Base-by-base conservation (phyloP, 1,140 invertebrate species). In the Tachypleus tridentatus region DNA sequence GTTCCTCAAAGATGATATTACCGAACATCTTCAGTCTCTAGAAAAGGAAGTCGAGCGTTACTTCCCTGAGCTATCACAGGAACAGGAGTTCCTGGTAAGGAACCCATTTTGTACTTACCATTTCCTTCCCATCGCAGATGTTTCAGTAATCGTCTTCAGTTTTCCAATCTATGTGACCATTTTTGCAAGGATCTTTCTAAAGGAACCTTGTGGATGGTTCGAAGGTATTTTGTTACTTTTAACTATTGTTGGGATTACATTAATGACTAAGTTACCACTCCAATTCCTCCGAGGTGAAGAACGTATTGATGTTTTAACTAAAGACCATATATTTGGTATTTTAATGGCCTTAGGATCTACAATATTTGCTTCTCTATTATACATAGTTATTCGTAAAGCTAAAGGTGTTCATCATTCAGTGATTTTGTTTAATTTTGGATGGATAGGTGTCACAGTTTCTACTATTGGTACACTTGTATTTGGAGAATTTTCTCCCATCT, bases 351-450 rank as follows among this genome's bases (percentile, higher is more conserved):
- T 92, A 69, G 82, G 85, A 47, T 89, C 90, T 0, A 91, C 90
- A 49, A 78, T 94, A 60, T 91, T 93, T 73, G 89, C 89, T 49
- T 90, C 91, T 7, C 90, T 89, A 76, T 89, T 88, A 5, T 93
- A 92, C 74, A 87, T 95, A 57, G 75, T 93, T 60, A 77, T 95
- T 54, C 79, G 91, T 64, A 87, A 90, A 8, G 79, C 93, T 3
- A 93, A 93, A 76, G 87, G 86, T 4, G 60, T 64, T 29, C 63
- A 64, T 54, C 63, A 64, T 49, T 59, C 63, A 5, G 52, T 66
- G 49, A 63, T 66, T 3, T 63, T 66, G 65, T 66, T 66, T 8
- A 66, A 66, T 60, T 66, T 66, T 58, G 63, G 63, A 66, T 84
- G 85, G 63, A 88, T 91, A 74, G 88, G 88, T 6, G 79, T 93